phyloP scores from a whole-genome alignment of 2,888 invertebrate species.

The Eilema caniola region DNA sequence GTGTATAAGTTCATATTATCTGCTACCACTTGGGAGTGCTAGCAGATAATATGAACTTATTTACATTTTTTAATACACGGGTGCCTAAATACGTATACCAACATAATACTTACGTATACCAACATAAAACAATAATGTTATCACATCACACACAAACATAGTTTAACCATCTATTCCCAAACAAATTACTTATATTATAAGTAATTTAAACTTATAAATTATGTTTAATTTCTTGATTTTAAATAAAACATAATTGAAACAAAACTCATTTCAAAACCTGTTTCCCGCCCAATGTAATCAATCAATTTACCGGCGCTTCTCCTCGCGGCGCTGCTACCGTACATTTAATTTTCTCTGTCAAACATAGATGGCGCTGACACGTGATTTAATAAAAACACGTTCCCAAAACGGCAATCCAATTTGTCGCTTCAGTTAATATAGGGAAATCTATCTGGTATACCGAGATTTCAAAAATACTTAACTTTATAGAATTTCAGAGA shows the following conservation, averaged over 20 bases:
- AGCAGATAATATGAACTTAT: too few relatives aligned
- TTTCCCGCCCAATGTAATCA: conserved; percentile 39
- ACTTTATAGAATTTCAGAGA: background rate
- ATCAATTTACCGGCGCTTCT: conserved; percentile 36
- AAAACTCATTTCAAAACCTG: conserved; percentile 16
- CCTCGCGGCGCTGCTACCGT: conserved; percentile 43
- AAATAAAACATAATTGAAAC: background rate
- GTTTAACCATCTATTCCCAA: too few relatives aligned
- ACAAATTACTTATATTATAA: background rate
- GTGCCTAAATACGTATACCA: too few relatives aligned
- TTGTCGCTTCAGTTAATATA: conserved; percentile 57
- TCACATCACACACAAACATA: too few relatives aligned
- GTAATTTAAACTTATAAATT: too few relatives aligned
- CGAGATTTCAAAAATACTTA: conserved; percentile 24
- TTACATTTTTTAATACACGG: too few relatives aligned
- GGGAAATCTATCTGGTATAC: conserved; percentile 40
- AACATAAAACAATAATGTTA: too few relatives aligned
- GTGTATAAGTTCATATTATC: too few relatives aligned
- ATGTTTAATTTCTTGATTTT: too few relatives aligned
- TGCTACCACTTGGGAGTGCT: too few relatives aligned
- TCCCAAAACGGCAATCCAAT: conserved; percentile 57
- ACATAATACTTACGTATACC: too few relatives aligned
- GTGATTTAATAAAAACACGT: conserved; percentile 63
- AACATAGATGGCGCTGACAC: conserved; percentile 68
- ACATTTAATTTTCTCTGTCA: conserved; percentile 60